These are phyloP conservation scores for Cirrhinus molitorella DNA, from an alignment of 2,797 vertebrate genomes.

Conservation along the genomic window DNA sequence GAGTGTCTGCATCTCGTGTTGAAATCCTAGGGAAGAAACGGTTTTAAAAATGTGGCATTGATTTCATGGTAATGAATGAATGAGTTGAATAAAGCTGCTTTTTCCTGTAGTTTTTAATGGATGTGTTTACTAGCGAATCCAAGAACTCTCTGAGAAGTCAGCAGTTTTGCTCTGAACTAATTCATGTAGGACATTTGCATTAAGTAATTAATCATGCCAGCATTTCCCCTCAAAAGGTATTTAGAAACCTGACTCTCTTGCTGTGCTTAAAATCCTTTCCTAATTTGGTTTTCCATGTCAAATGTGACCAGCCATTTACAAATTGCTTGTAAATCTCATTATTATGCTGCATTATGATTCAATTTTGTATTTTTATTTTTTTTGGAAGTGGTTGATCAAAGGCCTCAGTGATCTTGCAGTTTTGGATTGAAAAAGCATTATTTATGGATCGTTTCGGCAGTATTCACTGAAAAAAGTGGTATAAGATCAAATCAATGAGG, in stretches of 20 bases:
- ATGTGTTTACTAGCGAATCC: neutral
- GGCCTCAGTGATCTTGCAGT: neutral
- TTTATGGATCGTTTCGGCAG: neutral
- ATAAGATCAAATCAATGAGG: neutral
- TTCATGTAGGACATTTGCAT: neutral
- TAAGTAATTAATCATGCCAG: neutral
- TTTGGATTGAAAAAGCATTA: neutral
- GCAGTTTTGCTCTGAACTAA: neutral
- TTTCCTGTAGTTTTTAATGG: constrained; percentile 17
- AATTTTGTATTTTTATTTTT: too few relatives aligned
- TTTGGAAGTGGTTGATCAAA: neutral
- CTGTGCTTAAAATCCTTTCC: neutral
- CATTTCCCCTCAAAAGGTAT: neutral
- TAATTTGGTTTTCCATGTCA: neutral
- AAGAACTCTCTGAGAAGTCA: neutral
- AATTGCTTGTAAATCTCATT: neutral
- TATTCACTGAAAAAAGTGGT: neutral
- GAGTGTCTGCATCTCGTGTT: constrained; percentile 25
- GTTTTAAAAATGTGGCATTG: constrained; percentile 3
- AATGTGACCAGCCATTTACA: too few relatives aligned
- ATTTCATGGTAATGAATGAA: neutral
- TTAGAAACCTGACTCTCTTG: neutral
- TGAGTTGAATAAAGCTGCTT: constrained; percentile 40
- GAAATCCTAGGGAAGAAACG: constrained; percentile 9
- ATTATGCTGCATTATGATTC: neutral